These are phyloP conservation scores for Serinus canaria DNA, from an alignment of 2,113 vertebrate species.

Conservation along the genomic window DNA sequence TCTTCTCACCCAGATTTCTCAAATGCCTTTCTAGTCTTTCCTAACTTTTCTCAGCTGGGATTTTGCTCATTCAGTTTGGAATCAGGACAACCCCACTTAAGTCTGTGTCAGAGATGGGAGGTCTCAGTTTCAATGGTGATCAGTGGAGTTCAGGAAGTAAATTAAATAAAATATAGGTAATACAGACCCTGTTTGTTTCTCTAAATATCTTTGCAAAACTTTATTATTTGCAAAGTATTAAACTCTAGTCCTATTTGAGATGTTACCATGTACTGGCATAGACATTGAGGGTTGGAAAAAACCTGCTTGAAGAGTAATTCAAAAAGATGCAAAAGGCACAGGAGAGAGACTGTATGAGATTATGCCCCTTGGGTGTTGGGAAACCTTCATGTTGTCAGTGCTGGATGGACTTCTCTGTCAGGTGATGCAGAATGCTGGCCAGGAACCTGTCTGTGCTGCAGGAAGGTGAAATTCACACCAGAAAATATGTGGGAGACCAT, in stretches of 20 bases:
- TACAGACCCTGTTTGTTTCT: neutral
- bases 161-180: neutral
- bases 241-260: neutral
- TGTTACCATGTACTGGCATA: neutral
- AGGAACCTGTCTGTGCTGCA: neutral
- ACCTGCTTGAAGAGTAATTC: neutral
- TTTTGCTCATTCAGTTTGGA: neutral
- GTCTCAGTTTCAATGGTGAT: neutral
- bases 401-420: neutral
- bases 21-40: neutral
- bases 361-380: too few relatives aligned
- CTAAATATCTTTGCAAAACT: neutral
- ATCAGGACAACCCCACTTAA: neutral
- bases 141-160: neutral
- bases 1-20: neutral
- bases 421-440: neutral
- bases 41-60: neutral
- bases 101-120: neutral
- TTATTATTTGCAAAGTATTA: neutral
- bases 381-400: neutral
- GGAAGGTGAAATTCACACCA: neutral
- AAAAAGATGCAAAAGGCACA: neutral
- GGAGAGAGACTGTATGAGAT: neutral
- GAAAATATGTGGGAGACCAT: neutral
- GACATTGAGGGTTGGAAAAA: neutral